Conservation (phyloP, 2,888 invertebrate genomes). For the Netelia virgata region DNA sequence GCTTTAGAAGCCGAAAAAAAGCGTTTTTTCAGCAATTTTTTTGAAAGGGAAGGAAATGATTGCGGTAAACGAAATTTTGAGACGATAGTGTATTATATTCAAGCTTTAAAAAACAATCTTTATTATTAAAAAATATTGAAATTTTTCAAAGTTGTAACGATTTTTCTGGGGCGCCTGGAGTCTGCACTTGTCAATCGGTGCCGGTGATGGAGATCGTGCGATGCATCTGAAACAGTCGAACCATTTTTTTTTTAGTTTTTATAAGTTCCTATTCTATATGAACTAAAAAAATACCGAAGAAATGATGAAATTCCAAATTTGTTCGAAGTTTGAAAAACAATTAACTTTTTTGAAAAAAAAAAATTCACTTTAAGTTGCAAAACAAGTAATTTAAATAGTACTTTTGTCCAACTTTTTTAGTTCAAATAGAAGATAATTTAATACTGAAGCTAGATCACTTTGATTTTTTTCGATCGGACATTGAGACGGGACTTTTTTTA, state of each 20-base stretch:
- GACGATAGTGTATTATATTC: constrained; percentile 35
- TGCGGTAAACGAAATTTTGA: constrained; percentile 59
- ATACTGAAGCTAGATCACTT: constrained; percentile 54
- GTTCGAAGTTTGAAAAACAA: constrained; percentile 45
- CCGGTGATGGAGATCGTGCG: constrained; percentile 62
- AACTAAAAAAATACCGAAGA: constrained; percentile 57
- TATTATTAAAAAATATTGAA: constrained; percentile 52
- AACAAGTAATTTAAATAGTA: constrained; percentile 49
- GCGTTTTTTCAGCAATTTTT: constrained; percentile 52
- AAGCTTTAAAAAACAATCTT: constrained; percentile 24
- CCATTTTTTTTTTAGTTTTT: constrained; percentile 49
- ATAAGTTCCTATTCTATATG: constrained; percentile 53
- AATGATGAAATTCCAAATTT: constrained; percentile 42
- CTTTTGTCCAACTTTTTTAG: constrained; percentile 41
- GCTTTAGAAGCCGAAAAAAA: constrained; percentile 59
- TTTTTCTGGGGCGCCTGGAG: constrained; percentile 48
- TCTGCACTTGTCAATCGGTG: constrained; percentile 49
- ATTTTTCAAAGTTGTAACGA: constrained; percentile 43
- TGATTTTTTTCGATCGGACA: constrained; percentile 44
- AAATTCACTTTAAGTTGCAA: constrained; percentile 47
- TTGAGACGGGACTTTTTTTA: no score
- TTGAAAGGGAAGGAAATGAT: constrained; percentile 59
- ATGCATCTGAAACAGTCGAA: constrained; percentile 63
- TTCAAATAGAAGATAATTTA: constrained; percentile 48
- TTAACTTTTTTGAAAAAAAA: constrained; percentile 35